Evolutionary conservation across 30 jellyfish, hydroid and myxozoan species (phyloP).

Genomic region (Rhopilema esculentum): DNA sequence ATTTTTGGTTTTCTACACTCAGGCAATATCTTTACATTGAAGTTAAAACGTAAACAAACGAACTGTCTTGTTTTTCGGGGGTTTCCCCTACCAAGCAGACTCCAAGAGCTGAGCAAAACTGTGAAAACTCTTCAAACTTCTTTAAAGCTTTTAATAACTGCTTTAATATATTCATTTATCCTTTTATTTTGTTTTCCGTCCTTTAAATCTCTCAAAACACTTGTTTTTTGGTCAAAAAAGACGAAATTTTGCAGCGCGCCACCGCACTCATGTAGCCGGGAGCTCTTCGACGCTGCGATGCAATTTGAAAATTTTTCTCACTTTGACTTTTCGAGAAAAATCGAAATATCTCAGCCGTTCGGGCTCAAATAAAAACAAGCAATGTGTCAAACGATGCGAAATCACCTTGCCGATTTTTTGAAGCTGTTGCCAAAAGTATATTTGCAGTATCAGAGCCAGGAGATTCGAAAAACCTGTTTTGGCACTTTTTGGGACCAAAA

Average conservation of each 20-base stretch:
- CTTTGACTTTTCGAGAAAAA: background rate
- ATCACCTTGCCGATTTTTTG: background rate
- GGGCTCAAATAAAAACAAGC: background rate
- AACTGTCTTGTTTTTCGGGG: background rate
- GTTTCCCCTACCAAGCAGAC: background rate
- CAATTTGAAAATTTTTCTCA: background rate
- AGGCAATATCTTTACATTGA: no score
- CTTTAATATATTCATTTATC: background rate
- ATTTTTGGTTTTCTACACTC: no score
- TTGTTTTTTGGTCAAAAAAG: background rate
- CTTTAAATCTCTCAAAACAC: background rate
- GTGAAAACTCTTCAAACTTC: background rate
- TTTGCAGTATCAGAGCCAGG: background rate
- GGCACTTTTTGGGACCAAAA: background rate
- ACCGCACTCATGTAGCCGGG: background rate
- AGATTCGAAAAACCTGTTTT: background rate
- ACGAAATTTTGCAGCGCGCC: background rate
- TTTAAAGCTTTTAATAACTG: background rate
- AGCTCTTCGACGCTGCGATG: background rate
- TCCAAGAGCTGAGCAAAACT: background rate
- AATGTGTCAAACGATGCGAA: background rate
- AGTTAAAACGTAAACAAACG: background rate
- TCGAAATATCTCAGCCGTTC: background rate
- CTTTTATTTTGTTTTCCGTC: background rate
- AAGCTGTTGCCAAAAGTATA: background rate